Conservation (phyloP, 2,888 invertebrate genomes). For the Chaetogeoica ovagalla region DNA sequence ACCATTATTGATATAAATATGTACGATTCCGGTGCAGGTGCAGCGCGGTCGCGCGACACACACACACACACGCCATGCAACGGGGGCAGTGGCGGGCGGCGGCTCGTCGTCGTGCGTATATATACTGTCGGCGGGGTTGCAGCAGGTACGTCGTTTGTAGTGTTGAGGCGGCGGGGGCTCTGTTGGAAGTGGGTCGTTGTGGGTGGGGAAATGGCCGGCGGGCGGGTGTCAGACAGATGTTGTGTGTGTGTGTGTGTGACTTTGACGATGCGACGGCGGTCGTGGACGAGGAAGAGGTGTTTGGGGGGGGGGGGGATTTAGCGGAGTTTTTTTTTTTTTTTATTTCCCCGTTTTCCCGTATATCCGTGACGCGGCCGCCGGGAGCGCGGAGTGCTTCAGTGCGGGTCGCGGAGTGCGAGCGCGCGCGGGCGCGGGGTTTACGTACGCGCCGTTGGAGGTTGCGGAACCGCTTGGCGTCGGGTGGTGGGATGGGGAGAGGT, state of each 20-base stretch:
- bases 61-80: too few species aligned
- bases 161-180: background rate
- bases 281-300: too few species aligned
- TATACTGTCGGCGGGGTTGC: too few species aligned
- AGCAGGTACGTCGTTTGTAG: background rate
- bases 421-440: constrained; percentile 13
- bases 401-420: background rate
- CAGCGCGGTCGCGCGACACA: too few species aligned
- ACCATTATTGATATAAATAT: too few species aligned
- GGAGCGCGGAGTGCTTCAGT: too few species aligned
- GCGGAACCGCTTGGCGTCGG: too few species aligned
- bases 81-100: too few species aligned
- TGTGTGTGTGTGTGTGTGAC: background rate
- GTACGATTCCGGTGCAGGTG: too few species aligned
- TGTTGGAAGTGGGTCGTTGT: background rate
- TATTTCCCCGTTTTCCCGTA: background rate
- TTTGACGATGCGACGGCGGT: background rate
- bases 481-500: too few species aligned
- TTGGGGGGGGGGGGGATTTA: constrained; percentile 5
- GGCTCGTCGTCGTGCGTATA: too few species aligned
- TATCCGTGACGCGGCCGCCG: too few species aligned
- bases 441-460: background rate
- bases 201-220: background rate
- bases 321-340: constrained; percentile 14
- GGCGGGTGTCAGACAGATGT: constrained; percentile 49